A percentile compares a stretch with the other conserved stretches of the same genome.
These are phyloP conservation scores for Clupea harengus DNA, from an alignment of 2,113 vertebrate species.

Conservation along the genomic window DNA sequence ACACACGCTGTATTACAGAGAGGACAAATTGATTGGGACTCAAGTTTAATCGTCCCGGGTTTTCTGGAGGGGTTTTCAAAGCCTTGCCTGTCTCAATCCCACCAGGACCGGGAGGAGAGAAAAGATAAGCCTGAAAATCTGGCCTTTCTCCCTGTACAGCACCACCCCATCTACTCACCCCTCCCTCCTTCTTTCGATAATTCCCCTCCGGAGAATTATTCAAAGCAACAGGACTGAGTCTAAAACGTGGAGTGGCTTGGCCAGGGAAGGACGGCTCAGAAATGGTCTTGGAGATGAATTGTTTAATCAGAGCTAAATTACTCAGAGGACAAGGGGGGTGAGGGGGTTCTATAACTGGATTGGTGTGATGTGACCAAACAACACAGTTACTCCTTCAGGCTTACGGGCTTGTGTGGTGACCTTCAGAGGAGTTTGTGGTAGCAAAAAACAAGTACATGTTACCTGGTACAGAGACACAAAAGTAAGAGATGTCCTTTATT, in stretches of 20 bases:
- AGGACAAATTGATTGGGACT: conserved; percentile 47
- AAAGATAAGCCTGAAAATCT: conserved; percentile 54
- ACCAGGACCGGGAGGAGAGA: conserved; percentile 45
- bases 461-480: not conserved
- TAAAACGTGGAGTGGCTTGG: conserved; percentile 33
- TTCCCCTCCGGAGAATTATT: conserved; percentile 50
- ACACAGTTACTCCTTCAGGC: conserved; percentile 42
- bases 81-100: conserved; percentile 39
- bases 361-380: conserved; percentile 39
- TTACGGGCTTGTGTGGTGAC: conserved; percentile 52
- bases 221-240: conserved; percentile 47
- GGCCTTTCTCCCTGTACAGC: conserved; percentile 37
- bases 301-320: conserved; percentile 56
- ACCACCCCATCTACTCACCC: conserved; percentile 3
- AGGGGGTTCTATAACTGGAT: conserved; percentile 31
- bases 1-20: conserved; percentile 29
- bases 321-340: conserved; percentile 42
- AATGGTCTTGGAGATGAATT: conserved; percentile 49
- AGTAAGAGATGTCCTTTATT: not conserved
- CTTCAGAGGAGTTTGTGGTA: conserved; percentile 47
- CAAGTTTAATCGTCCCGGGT: conserved; percentile 39
- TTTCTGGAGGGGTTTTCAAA: conserved; percentile 50
- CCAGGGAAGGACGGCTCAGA: conserved; percentile 26
- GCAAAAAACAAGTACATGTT: not conserved
- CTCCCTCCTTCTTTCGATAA: conserved; percentile 32